These are phyloP conservation scores for Drosophila emarginata DNA, from an alignment of 2,888 invertebrate species.

Conservation along the genomic window DNA sequence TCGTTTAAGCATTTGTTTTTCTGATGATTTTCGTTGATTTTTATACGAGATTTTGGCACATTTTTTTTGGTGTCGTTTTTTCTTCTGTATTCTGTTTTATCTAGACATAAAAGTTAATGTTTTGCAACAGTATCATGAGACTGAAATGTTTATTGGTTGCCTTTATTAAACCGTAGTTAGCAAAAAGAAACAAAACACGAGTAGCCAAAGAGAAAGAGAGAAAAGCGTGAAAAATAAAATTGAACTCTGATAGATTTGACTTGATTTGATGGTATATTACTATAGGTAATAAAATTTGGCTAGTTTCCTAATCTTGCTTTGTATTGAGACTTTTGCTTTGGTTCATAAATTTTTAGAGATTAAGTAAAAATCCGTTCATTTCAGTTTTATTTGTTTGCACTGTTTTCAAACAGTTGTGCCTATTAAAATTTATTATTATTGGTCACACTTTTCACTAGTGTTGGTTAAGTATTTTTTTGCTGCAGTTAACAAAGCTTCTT, in stretches of 20 bases:
- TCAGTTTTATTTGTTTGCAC: too few relatives aligned
- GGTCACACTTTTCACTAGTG: not conserved
- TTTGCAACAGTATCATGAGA: conserved; percentile 47
- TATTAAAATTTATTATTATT: not conserved
- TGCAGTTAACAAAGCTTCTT: not conserved
- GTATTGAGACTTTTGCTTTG: not conserved
- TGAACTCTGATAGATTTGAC: conserved; percentile 61
- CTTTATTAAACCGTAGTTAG: conserved; percentile 72
- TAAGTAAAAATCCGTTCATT: not conserved
- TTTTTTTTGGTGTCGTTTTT: conserved; percentile 17
- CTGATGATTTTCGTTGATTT: conserved; percentile 37
- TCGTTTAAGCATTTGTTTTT: conserved; percentile 74
- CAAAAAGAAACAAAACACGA: not conserved
- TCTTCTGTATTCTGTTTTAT: conserved; percentile 52
- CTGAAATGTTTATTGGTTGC: conserved; percentile 61
- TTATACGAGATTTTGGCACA: conserved; percentile 9
- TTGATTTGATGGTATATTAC: conserved; percentile 52
- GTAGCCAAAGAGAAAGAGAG: not conserved
- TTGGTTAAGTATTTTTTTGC: not conserved
- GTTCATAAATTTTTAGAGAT: not conserved
- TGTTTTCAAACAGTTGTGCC: too few relatives aligned
- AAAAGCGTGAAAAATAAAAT: conserved; percentile 16
- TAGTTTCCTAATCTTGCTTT: conserved; percentile 38
- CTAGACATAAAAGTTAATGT: conserved; percentile 72
- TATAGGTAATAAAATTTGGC: conserved; percentile 27